Percentiles rank a stretch among this genome's conserved stretches.
These are phyloP conservation scores for Elymnias hypermnestra DNA, from an alignment of 1,140 invertebrate species.

Conservation along the genomic window DNA sequence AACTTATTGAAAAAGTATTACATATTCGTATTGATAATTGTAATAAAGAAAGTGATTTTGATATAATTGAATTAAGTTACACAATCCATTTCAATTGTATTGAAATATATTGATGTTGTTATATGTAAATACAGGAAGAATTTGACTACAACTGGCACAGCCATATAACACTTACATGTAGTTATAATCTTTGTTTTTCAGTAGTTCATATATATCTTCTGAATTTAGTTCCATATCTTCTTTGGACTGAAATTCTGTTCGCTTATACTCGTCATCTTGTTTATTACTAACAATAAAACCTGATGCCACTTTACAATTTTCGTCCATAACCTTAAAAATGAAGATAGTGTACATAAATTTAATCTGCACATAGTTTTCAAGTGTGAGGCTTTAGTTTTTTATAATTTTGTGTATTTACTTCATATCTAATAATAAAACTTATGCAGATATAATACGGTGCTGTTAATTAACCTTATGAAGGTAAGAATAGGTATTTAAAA, in stretches of 20 bases:
- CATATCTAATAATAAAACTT: background rate
- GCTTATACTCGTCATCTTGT: background rate
- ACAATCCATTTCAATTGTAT: too few species aligned
- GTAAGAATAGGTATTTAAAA: too few species aligned
- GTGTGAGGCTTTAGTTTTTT: background rate
- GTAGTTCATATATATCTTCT: slow-evolving; percentile 28
- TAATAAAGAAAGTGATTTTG: too few species aligned
- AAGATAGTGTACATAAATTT: background rate
- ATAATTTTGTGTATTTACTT: background rate
- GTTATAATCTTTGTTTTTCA: slow-evolving; percentile 22
- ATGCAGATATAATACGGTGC: background rate
- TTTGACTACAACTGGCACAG: too few species aligned
- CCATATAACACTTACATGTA: slow-evolving; percentile 20
- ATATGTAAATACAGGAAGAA: too few species aligned
- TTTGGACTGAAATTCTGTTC: slow-evolving; percentile 1
- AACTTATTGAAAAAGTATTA: too few species aligned
- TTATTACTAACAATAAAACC: slow-evolving; percentile 14
- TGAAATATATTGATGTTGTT: too few species aligned
- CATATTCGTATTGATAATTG: too few species aligned
- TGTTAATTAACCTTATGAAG: background rate
- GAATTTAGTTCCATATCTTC: slow-evolving; percentile 4
- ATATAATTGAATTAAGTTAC: too few species aligned
- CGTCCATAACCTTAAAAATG: slow-evolving; percentile 24
- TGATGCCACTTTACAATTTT: slow-evolving; percentile 17
- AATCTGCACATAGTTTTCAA: background rate